Conservation (phyloP, 2,888 invertebrate species). For the Schizaphis graminum region DNA sequence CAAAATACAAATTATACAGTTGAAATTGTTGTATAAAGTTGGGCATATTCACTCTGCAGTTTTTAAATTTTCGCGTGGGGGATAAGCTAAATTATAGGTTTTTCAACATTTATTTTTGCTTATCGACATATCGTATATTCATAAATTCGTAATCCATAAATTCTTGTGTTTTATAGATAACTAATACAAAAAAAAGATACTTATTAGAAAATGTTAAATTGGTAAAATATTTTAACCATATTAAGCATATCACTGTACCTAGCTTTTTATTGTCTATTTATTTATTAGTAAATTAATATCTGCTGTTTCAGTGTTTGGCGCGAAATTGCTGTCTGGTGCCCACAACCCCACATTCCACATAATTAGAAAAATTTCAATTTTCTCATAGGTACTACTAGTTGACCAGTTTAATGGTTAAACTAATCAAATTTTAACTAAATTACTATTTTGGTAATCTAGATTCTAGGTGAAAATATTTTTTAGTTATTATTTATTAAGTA, state of each 20-base stretch:
- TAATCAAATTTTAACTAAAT: neutral
- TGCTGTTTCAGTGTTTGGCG: too few species aligned
- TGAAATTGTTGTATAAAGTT: neutral
- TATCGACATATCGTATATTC: neutral
- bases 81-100: neutral
- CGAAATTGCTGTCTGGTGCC: too few species aligned
- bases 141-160: too few species aligned
- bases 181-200: too few species aligned
- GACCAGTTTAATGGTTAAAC: neutral
- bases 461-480: neutral
- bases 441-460: neutral
- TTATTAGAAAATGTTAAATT: too few species aligned
- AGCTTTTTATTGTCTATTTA: neutral
- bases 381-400: too few species aligned
- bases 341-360: too few species aligned
- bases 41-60: neutral
- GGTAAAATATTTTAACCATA: too few species aligned
- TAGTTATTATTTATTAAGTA: neutral
- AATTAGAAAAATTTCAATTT: too few species aligned
- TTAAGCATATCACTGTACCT: too few species aligned
- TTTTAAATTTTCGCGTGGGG: neutral
- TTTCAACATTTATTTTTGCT: neutral
- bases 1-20: neutral
- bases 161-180: neutral
- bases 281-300: neutral